Evolutionary conservation across 2,888 invertebrate species (phyloP).

Genomic region (Harpalus rubripes): DNA sequence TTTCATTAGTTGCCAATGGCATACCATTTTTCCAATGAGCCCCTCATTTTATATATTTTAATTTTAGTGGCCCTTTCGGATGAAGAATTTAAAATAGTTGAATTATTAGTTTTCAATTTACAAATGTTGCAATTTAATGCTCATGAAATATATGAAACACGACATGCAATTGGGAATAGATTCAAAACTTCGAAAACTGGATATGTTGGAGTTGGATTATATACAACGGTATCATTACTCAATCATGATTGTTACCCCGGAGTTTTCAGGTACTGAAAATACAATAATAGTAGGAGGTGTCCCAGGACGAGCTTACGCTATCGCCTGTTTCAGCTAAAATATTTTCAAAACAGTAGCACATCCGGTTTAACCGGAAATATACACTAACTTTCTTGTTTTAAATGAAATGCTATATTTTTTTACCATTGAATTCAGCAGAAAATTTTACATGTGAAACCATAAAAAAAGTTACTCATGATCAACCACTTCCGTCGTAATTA

Average conservation of each 20-base stretch:
- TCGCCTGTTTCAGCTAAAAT: too few relatives aligned
- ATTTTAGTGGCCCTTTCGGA: slow-evolving; percentile 76
- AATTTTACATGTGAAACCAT: too few relatives aligned
- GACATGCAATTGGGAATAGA: slow-evolving; percentile 78
- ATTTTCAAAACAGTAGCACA: too few relatives aligned
- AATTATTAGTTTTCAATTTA: slow-evolving; percentile 84
- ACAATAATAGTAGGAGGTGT: background rate
- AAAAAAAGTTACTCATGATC: too few relatives aligned
- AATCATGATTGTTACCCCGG: slow-evolving; percentile 92
- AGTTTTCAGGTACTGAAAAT: slow-evolving; percentile 82
- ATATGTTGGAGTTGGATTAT: slow-evolving; percentile 86
- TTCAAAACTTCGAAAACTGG: slow-evolving; percentile 79
- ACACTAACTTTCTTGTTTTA: too few relatives aligned
- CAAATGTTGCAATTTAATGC: slow-evolving; percentile 92
- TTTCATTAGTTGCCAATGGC: too few relatives aligned
- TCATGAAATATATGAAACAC: slow-evolving; percentile 88
- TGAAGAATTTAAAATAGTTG: slow-evolving; percentile 81
- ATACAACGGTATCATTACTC: slow-evolving; percentile 87
- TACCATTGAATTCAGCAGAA: too few relatives aligned
- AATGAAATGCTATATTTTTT: too few relatives aligned
- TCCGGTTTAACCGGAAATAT: too few relatives aligned
- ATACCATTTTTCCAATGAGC: too few relatives aligned
- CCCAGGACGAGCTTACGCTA: too few relatives aligned
- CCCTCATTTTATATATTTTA: background rate
- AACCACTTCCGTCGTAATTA: too few relatives aligned